Base-by-base conservation (phyloP, 2,113 vertebrate species). In the Peucedramus taeniatus region DNA sequence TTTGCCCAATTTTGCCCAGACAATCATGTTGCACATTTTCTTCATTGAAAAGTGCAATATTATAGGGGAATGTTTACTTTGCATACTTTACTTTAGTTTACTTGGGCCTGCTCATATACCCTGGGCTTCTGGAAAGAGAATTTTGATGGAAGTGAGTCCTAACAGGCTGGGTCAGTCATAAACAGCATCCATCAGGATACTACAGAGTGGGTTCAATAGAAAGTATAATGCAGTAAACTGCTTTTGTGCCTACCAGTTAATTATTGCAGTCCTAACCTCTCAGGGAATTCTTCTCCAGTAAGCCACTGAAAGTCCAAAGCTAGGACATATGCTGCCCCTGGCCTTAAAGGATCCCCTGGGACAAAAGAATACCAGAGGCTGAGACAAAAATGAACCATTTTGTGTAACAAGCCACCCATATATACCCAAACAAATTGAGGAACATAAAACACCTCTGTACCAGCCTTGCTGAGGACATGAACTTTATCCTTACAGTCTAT, bases 131-230 rank as follows among this genome's bases (percentile, higher is more conserved):
- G 35, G 44, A 57, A 84, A 45, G 3, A 27, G 33, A 65, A 28
- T 76, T 86, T 65, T 37, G 70, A 68, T 44, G 5, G 28, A 59
- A 86, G 4, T 6, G 10, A 80, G 5, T 33, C 45, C 37, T 60
- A n/a, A 74, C 10, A n/a, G 13, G 10, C 24, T 53, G n/a, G 12
- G 17, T 68, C 30, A 56, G 10, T 40, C 0, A 0, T 40, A 64
- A 69, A 16, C 22, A 53, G 15, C 16, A 51, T 30, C 53, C 37
- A 12, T 16, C 16, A 60, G 15, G 19, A 56, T 68, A 12, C 10
- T 72, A 15, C 6, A 31, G 31, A 35, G 20, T 13, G 44, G 13
- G 9, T 60, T 63, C 70, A 68, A 60, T 30, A 44, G 13, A 79
- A 24, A 89, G 26, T 6, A 39, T 37, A 66, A 66, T 7, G 14